Base-by-base conservation (phyloP, 2,888 invertebrate genomes). In the Drosophila paramelanica region DNA sequence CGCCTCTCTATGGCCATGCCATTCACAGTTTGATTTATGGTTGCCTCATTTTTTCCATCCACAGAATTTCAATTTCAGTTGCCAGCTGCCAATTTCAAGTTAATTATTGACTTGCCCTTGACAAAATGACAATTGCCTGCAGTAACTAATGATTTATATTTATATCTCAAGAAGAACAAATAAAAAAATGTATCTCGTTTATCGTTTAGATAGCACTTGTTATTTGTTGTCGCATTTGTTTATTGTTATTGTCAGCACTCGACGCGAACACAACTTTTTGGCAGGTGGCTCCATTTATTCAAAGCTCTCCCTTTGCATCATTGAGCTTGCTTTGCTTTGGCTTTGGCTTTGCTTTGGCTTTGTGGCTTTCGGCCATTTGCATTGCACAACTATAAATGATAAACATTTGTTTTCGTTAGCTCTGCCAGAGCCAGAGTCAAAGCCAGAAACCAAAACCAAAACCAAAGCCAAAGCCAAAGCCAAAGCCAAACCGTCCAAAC, bases 331-430 rank as follows among this genome's bases (percentile, higher is more conserved):
- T 23, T 4, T 23, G 33, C 23, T 62, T 67, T 73, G 57, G 71
- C 66, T 76, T 41, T 55, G 1, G 20, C 20, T 20, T 20, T 27
- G 33, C 27, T 62, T 67, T 73, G 57, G 71, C 67, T 76, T 41
- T 58, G 66, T 64, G 61, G 46, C 41, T 58, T 17, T 14, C 20
- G 10, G 62, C 38, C 67, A 75, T 72, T 75, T 77, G 69, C 80
- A 69, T 79, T 71, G 73, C 64, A 67, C 66, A 67, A 68, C 67
- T 65, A 64, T 51, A 77, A 83, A 78, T 78, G 86, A 76, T 80
- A 68, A 86, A 78, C 86, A 83, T 82, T 83, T 86, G 78, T 83
- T 82, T 78, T 73, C 81, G 83, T 83, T 83, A 76, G 80, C 66
- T 33, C 14, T 49, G 53, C 67, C 70, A 73, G 67, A 71, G 58